A percentile compares a stretch with the other conserved stretches of the same genome.
These are phyloP conservation scores for Thamnophis elegans DNA, from an alignment of 2,797 vertebrate genomes.

Conservation along the genomic window DNA sequence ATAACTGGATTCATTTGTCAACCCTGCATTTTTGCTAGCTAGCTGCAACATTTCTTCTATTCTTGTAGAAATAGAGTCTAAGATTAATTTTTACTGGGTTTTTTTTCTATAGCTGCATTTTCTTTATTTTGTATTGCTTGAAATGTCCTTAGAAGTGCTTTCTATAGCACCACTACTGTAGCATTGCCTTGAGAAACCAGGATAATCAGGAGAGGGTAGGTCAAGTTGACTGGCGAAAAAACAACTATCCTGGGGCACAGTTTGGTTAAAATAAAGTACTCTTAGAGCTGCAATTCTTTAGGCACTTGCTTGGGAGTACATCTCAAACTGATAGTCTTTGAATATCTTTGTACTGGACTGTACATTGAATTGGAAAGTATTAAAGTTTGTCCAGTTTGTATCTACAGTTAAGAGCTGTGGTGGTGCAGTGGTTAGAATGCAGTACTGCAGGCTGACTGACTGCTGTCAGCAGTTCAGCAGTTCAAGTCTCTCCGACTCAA, in stretches of 20 bases:
- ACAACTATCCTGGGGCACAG: neutral
- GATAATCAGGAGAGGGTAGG: too few species aligned
- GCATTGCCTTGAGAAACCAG: neutral
- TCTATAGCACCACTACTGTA: neutral
- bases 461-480: too few species aligned
- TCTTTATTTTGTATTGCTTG: neutral
- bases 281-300: neutral
- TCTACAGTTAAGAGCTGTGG: neutral
- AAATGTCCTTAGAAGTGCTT: slow-evolving; percentile 35
- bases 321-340: neutral
- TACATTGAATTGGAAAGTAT: neutral
- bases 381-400: neutral
- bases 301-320: neutral
- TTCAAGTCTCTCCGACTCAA: neutral
- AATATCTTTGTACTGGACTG: neutral
- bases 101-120: neutral
- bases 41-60: slow-evolving; percentile 52
- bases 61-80: slow-evolving; percentile 53
- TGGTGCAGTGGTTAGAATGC: neutral
- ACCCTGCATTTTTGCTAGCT: slow-evolving; percentile 60
- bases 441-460: neutral
- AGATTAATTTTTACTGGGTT: slow-evolving; percentile 41
- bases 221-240: neutral
- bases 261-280: neutral
- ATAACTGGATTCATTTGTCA: slow-evolving; percentile 71